Percentiles rank a stretch among this genome's conserved stretches.
These are phyloP conservation scores for Aphaenogaster floridana DNA, from an alignment of 1,140 invertebrate species.

Conservation along the genomic window DNA sequence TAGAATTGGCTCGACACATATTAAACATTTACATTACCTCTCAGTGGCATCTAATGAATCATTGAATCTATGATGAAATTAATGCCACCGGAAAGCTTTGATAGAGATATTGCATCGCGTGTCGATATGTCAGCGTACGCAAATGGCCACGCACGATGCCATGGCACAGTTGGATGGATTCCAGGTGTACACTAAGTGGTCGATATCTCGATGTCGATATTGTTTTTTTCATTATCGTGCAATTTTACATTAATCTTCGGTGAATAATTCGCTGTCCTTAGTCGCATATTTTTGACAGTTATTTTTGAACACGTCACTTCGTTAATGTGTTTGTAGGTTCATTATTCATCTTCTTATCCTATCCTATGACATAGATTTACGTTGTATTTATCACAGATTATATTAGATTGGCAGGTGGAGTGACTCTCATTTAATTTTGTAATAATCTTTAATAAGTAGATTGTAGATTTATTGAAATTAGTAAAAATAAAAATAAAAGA, in stretches of 20 bases:
- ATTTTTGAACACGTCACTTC: not conserved
- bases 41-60: conserved; percentile 40
- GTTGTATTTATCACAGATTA: not conserved
- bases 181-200: conserved; percentile 11
- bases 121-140: not conserved
- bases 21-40: conserved; percentile 48
- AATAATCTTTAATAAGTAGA: not conserved
- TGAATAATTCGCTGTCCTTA: not conserved
- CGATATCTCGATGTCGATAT: conserved; percentile 11
- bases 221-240: conserved; percentile 32
- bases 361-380: not conserved
- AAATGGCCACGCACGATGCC: not conserved
- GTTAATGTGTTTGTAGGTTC: not conserved
- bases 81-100: conserved; percentile 56
- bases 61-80: conserved; percentile 58
- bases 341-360: not conserved
- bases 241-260: conserved; percentile 53
- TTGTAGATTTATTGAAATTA: not conserved
- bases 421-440: not conserved
- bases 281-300: not conserved
- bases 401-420: not conserved
- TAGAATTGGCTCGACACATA: conserved; percentile 51
- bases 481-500: not conserved
- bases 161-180: conserved; percentile 54
- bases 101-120: conserved; percentile 48